A percentile compares a stretch with the other conserved stretches of the same genome.
phyloP scores from a whole-genome alignment of 2,797 vertebrate species.

The Myripristis jacobus region DNA sequence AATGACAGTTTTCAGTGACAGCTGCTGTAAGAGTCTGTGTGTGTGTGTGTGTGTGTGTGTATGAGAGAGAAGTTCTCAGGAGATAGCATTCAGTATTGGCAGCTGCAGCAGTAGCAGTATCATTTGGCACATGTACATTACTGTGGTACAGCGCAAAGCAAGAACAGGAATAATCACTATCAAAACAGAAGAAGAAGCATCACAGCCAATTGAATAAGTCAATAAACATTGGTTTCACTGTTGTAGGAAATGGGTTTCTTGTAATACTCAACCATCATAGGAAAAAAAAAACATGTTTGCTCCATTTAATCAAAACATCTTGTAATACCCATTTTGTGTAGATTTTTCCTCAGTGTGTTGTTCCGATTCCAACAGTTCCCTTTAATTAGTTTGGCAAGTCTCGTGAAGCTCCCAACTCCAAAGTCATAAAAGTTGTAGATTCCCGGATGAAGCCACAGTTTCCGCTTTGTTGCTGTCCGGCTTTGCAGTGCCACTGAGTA shows the following conservation, averaged over 20 bases:
- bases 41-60: slow-evolving; percentile 24
- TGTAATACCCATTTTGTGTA: slow-evolving; percentile 46
- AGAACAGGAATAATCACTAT: slow-evolving; percentile 56
- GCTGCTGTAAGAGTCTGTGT: slow-evolving; percentile 34
- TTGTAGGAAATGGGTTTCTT: slow-evolving; percentile 33
- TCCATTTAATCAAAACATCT: slow-evolving; percentile 53
- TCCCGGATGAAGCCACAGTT: slow-evolving; percentile 40
- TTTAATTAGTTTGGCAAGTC: slow-evolving; percentile 35
- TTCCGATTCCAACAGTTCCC: slow-evolving; percentile 43
- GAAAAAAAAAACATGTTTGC: slow-evolving; percentile 34
- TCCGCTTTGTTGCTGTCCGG: slow-evolving; percentile 15
- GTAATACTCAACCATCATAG: slow-evolving; percentile 35
- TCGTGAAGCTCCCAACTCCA: slow-evolving; percentile 26
- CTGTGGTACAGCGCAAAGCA: slow-evolving; percentile 65
- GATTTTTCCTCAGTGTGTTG: slow-evolving; percentile 52
- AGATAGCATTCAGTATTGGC: slow-evolving; percentile 50
- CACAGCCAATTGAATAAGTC: slow-evolving; percentile 50
- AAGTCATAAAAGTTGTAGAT: slow-evolving; percentile 37
- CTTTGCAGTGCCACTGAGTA: not conserved
- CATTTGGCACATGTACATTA: slow-evolving; percentile 77
- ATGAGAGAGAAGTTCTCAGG: slow-evolving; percentile 8
- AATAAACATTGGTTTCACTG: slow-evolving; percentile 46
- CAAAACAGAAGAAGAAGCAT: slow-evolving; percentile 62
- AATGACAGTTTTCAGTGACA: slow-evolving; percentile 34
- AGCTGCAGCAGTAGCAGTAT: slow-evolving; percentile 66